Conservation (phyloP, 2,113 vertebrate genomes). For the Monopterus albus region DNA sequence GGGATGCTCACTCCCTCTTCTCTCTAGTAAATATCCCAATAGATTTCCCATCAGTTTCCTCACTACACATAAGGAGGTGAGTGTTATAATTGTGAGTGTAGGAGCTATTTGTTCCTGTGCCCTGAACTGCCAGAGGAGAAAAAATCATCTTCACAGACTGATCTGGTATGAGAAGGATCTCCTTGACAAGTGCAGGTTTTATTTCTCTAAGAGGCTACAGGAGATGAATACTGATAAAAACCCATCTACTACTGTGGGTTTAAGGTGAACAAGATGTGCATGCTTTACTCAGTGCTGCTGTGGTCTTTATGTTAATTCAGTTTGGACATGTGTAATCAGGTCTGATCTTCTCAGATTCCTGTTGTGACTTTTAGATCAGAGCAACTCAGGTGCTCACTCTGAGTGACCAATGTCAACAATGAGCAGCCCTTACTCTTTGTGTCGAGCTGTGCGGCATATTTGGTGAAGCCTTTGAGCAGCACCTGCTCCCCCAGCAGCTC, state of each 20-base stretch:
- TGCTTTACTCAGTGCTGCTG: not conserved
- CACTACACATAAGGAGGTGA: not conserved
- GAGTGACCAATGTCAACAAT: not conserved
- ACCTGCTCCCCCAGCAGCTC: slow-evolving; percentile 91
- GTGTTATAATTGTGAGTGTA: no score
- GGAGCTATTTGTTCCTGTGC: not conserved
- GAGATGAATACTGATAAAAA: no score
- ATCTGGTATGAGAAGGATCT: not conserved
- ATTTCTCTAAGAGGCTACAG: no score
- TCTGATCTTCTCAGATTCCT: not conserved
- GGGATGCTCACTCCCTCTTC: not conserved
- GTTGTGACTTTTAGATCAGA: not conserved
- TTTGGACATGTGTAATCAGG: not conserved
- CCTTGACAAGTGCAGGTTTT: no score
- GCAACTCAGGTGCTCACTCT: no score
- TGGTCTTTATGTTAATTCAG: not conserved
- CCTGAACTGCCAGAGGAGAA: not conserved
- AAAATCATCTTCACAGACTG: not conserved
- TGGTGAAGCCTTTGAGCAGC: slow-evolving; percentile 86
- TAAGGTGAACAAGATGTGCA: not conserved
- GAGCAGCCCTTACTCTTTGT: slow-evolving; percentile 86
- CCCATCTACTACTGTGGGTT: not conserved
- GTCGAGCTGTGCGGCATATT: slow-evolving; percentile 94
- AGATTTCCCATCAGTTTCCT: no score
- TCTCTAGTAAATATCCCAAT: not conserved